phyloP scores from a whole-genome alignment of 1,140 invertebrate species.

The Lepidurus apus region DNA sequence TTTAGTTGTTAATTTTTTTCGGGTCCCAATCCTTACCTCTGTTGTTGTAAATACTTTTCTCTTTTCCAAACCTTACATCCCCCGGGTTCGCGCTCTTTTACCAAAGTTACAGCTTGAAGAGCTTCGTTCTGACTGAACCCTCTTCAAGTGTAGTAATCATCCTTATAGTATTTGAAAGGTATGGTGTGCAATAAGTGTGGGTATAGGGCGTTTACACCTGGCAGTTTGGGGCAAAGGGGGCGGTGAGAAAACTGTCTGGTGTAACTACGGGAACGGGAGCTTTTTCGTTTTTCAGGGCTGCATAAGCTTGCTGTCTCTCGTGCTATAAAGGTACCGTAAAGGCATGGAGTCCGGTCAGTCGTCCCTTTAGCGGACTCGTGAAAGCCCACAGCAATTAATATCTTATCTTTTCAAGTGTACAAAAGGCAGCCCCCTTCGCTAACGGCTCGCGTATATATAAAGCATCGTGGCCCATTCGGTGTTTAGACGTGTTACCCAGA shows the following conservation, averaged over 20 bases:
- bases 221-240: constrained; percentile 5
- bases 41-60: too few relatives aligned
- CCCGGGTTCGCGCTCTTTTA: too few relatives aligned
- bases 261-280: not conserved
- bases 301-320: constrained; percentile 2
- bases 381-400: constrained; percentile 16
- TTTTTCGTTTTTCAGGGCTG: not conserved
- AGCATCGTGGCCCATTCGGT: not conserved
- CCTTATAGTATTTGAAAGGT: not conserved
- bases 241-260: constrained; percentile 7
- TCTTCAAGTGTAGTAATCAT: not conserved
- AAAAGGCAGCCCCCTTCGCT: too few relatives aligned
- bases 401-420: not conserved
- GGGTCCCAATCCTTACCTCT: too few relatives aligned
- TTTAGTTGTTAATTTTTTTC: too few relatives aligned
- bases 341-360: constrained; percentile 17
- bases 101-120: not conserved
- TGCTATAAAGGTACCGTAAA: constrained; percentile 22
- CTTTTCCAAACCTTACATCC: too few relatives aligned
- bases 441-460: too few relatives aligned
- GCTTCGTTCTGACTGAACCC: not conserved
- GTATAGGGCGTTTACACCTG: constrained; percentile 8
- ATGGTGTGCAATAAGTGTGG: not conserved
- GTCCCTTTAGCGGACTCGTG: constrained; percentile 10
- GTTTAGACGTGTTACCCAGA: not conserved